Evolutionary conservation across 2,113 vertebrate species (phyloP).

Genomic region (Peromyscus californicus): DNA sequence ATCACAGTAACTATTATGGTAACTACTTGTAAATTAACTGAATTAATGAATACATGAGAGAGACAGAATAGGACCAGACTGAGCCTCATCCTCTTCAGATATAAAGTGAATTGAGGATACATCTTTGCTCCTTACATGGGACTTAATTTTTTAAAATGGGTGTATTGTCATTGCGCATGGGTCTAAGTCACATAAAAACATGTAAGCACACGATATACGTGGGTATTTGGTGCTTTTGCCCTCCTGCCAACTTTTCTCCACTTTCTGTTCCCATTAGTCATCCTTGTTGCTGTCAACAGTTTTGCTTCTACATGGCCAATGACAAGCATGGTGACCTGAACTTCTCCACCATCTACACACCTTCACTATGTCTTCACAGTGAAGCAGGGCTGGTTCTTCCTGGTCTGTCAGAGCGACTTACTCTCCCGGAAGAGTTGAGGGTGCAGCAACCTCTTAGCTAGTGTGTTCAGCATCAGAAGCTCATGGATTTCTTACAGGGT

Average conservation of each 20-base stretch:
- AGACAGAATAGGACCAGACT: background rate
- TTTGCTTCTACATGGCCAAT: background rate
- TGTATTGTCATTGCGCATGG: background rate
- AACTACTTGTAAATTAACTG: constrained; percentile 1
- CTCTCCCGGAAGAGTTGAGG: background rate
- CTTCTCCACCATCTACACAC: background rate
- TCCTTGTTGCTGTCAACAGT: background rate
- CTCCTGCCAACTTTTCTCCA: background rate
- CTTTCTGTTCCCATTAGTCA: background rate
- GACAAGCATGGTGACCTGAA: background rate
- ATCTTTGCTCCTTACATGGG: background rate
- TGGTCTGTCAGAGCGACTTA: background rate
- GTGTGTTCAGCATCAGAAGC: background rate
- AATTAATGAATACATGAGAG: background rate
- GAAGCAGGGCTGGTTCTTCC: background rate
- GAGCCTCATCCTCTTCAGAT: background rate
- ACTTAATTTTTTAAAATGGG: background rate
- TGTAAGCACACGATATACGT: background rate
- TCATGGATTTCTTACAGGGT: background rate
- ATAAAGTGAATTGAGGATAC: background rate
- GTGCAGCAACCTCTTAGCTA: background rate
- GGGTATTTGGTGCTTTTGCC: background rate
- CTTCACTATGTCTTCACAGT: background rate
- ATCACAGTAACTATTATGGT: background rate
- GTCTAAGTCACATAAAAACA: background rate